Base-by-base conservation (phyloP, 2,797 vertebrate species). In the Odontamblyopus lacepedii region DNA sequence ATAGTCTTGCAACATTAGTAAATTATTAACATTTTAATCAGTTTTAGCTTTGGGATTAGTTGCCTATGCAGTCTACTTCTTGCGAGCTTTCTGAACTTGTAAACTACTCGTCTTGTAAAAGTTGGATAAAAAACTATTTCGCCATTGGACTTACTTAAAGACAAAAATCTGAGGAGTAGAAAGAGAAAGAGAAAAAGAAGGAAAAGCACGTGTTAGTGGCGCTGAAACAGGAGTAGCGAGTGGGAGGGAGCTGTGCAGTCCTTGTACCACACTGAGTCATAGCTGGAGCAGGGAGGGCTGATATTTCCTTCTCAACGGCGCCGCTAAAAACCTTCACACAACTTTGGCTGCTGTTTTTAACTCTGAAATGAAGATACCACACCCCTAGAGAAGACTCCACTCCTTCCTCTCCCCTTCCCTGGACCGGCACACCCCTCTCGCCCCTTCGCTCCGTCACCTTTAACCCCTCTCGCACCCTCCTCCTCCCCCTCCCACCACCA, bases 311-410 rank as follows among this genome's bases (percentile, higher is more conserved):
- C 83, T 67, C 56, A 27, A 26, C 53, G 67, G 72, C 81, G 76
- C 62, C 65, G 2, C 66, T 78, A 69, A 85, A 67, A 63, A 89
- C 89, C 80, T 84, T 15, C 77, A 65, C 87, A 88, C 77, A 84
- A 86, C 80, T 90, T 63, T 85, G 82, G 83, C 63, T 78, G 73
- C 81, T n/a, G 71, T 91, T 89, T 83, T 87, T 88, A 90, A 88
- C 77, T 79, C 86, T 79, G 19, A 64, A 77, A 88, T 83, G 81
- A 78, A 85, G 82, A 78, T 78, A 78, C 82, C 90, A 91, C 92
- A 86, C 92, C 92, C 90, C 88, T 90, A 86, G 82, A 6, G 38
- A 82, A 6, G 32, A 18, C 71, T 15, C 74, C 11, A 11, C 41
- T 44, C 27, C 68, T 57, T 69, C 48, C 51, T 41, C 51, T 35